Conservation (phyloP, 2,888 invertebrate species). For the Spisula solida region DNA sequence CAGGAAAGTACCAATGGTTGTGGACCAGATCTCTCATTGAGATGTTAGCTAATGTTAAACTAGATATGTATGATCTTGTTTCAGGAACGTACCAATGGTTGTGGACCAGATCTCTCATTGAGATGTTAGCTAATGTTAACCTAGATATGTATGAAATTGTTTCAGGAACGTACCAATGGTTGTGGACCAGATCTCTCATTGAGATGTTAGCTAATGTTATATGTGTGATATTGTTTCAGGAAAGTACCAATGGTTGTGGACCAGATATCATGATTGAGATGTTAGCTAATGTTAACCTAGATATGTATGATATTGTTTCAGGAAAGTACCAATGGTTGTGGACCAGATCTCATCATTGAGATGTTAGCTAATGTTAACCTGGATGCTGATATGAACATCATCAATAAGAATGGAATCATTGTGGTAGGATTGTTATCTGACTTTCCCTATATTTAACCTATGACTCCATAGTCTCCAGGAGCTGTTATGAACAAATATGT, state of each 20-base stretch:
- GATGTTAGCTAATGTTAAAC: too few relatives aligned
- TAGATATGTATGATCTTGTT: background rate
- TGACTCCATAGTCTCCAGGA: too few relatives aligned
- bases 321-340: slow-evolving; percentile 86
- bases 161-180: too few relatives aligned
- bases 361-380: slow-evolving; percentile 90
- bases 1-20: too few relatives aligned
- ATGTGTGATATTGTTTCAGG: too few relatives aligned
- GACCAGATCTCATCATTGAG: slow-evolving; percentile 89
- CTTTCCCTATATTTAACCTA: too few relatives aligned
- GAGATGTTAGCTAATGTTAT: slow-evolving; percentile 90
- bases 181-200: slow-evolving; percentile 89
- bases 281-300: too few relatives aligned
- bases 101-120: slow-evolving; percentile 89
- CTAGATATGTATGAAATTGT: too few relatives aligned
- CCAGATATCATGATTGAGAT: too few relatives aligned
- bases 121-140: slow-evolving; percentile 90
- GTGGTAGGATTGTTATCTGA: slow-evolving; percentile 85
- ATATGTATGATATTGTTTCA: slow-evolving; percentile 70
- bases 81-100: slow-evolving; percentile 85
- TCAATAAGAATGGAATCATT: slow-evolving; percentile 87
- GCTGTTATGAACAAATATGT: too few relatives aligned
- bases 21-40: too few relatives aligned
- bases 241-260: too few relatives aligned
- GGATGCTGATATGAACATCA: slow-evolving; percentile 88